phyloP scores from a whole-genome alignment of 2,888 invertebrate genomes.

The Lasius platythorax region DNA sequence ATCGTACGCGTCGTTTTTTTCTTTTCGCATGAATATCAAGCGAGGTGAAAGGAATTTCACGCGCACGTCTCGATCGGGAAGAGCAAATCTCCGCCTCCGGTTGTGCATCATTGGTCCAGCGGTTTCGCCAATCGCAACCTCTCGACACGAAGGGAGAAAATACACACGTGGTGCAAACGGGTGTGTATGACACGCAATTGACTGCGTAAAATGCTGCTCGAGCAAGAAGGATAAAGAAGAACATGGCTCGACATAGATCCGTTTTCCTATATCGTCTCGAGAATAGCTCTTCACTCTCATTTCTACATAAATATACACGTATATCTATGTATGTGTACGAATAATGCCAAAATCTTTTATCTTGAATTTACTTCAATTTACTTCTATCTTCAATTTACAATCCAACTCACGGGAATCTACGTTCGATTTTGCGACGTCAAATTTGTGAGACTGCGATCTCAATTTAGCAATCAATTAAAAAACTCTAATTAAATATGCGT shows the following conservation, averaged over 20 bases:
- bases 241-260: not conserved
- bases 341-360: not conserved
- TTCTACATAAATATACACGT: not conserved
- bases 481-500: not conserved
- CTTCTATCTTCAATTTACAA: not conserved
- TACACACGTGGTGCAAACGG: slow-evolving; percentile 19
- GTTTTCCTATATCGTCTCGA: slow-evolving; percentile 10
- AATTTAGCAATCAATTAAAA: not conserved
- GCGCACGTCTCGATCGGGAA: slow-evolving; percentile 35
- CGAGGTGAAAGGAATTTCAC: slow-evolving; percentile 60
- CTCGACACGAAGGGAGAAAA: slow-evolving; percentile 24
- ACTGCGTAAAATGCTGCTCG: not conserved
- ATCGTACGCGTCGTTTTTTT: not conserved
- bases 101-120: slow-evolving; percentile 68
- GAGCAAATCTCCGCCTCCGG: slow-evolving; percentile 66
- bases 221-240: slow-evolving; percentile 5
- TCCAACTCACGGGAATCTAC: not conserved
- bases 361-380: not conserved
- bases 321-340: not conserved
- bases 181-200: slow-evolving; percentile 15
- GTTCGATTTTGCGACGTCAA: not conserved
- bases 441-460: not conserved
- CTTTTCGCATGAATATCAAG: slow-evolving; percentile 55
- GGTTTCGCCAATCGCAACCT: slow-evolving; percentile 67
- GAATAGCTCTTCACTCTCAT: slow-evolving; percentile 7